Evolutionary conservation across 2,113 vertebrate genomes (phyloP).

Genomic region (Pagrus major): DNA sequence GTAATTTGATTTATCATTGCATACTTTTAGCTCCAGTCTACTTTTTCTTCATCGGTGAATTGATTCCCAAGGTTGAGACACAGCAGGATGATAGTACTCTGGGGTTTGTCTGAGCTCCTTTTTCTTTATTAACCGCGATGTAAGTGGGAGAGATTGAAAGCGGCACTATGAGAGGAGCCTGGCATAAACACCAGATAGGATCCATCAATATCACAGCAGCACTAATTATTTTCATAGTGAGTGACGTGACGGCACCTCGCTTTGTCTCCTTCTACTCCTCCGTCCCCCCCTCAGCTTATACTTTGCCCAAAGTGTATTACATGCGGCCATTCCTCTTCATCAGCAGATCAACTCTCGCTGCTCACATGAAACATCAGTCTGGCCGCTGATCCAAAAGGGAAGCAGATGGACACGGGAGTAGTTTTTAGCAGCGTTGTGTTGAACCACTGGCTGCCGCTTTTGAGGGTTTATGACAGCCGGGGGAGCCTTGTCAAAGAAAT

Average conservation of each 20-base stretch:
- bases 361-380: conserved; percentile 8
- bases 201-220: conserved; percentile 47
- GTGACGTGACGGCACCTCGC: conserved; percentile 37
- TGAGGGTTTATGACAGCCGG: conserved; percentile 18
- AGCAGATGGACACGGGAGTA: conserved; percentile 16
- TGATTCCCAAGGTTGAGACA: conserved; percentile 66
- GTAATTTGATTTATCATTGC: conserved; percentile 76
- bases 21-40: conserved; percentile 54
- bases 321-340: conserved; percentile 56
- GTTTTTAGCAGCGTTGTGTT: conserved; percentile 23
- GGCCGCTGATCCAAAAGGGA: not conserved
- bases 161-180: not conserved
- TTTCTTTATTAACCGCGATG: conserved; percentile 47
- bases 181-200: conserved; percentile 20
- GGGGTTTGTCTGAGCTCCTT: conserved; percentile 36
- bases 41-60: conserved; percentile 68
- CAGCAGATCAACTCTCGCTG: conserved; percentile 18
- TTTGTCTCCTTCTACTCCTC: conserved; percentile 57
- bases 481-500: conserved; percentile 45
- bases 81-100: conserved; percentile 49
- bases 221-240: conserved; percentile 53
- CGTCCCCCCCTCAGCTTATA: conserved; percentile 31
- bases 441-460: conserved; percentile 30
- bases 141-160: conserved; percentile 34
- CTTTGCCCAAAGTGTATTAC: conserved; percentile 24